A percentile compares a stretch with the other conserved stretches of the same genome.
Conservation (phyloP, 2,113 vertebrate species). For the Mandrillus leucophaeus region DNA sequence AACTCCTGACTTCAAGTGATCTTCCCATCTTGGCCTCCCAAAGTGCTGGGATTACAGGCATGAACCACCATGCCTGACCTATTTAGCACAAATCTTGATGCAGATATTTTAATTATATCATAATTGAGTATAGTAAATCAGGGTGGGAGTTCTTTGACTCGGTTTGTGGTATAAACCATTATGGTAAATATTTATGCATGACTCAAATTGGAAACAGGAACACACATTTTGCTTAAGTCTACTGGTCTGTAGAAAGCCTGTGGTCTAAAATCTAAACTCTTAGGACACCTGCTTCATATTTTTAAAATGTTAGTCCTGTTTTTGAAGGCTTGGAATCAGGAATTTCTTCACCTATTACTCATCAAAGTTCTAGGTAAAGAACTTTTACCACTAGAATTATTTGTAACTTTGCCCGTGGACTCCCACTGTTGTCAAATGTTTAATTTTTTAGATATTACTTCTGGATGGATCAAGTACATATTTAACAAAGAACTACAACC, state of each 20-base stretch:
- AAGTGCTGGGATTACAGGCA: too few species aligned
- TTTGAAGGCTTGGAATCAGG: not conserved
- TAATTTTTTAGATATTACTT: constrained; percentile 21
- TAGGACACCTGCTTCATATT: constrained; percentile 24
- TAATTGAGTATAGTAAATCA: not conserved
- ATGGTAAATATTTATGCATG: not conserved
- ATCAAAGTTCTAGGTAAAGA: constrained; percentile 28
- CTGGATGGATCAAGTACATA: not conserved
- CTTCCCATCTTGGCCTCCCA: too few species aligned
- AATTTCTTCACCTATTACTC: constrained; percentile 25
- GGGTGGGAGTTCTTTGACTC: not conserved
- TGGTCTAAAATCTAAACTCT: not conserved
- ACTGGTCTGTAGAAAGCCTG: not conserved
- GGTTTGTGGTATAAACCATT: constrained; percentile 19
- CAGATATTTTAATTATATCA: not conserved
- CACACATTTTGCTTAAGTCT: not conserved
- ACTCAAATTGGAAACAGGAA: not conserved
- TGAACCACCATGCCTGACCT: too few species aligned
- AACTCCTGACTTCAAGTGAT: too few species aligned
- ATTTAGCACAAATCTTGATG: not conserved
- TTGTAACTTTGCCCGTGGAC: not conserved
- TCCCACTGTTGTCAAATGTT: not conserved
- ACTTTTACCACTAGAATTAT: constrained; percentile 24
- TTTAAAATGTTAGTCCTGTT: constrained; percentile 13
- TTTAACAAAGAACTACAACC: not conserved